Conservation (phyloP, 2,113 vertebrate species). For the Oriolus oriolus region DNA sequence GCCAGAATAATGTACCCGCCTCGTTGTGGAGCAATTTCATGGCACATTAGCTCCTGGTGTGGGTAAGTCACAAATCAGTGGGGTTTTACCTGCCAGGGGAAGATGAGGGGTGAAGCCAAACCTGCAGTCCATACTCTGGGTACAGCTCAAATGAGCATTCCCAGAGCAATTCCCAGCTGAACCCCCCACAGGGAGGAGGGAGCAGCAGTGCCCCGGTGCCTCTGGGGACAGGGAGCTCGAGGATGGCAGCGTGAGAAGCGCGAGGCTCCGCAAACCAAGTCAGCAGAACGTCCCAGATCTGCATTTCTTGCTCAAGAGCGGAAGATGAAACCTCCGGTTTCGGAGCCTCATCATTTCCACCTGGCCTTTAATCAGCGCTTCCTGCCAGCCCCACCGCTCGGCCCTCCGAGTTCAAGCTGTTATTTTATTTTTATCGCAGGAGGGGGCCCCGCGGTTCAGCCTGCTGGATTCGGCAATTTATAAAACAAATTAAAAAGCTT, state of each 20-base stretch:
- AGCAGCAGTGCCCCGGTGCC: neutral
- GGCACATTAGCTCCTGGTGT: neutral
- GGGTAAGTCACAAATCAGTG: neutral
- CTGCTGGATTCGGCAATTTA: neutral
- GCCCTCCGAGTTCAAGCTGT: conserved; percentile 15
- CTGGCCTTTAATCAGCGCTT: conserved; percentile 41
- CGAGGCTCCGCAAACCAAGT: neutral
- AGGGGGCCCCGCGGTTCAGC: neutral
- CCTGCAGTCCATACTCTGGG: neutral
- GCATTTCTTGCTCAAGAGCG: neutral
- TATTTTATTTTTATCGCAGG: conserved; percentile 53
- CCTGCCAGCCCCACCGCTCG: neutral
- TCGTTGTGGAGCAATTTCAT: conserved; percentile 20
- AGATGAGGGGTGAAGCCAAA: neutral
- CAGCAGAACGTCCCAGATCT: neutral
- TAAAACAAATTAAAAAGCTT: conserved; percentile 28
- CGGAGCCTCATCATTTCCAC: neutral
- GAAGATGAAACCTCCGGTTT: conserved; percentile 7
- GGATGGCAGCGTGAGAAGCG: rapidly evolving
- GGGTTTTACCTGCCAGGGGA: neutral
- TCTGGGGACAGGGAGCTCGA: rapidly evolving
- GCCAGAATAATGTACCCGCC: neutral
- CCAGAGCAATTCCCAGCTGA: neutral
- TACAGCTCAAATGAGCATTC: neutral
- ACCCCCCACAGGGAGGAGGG: rapidly evolving